These are phyloP conservation scores for Cryptoleucopteryx plumbea DNA, from an alignment of 2,113 vertebrate genomes.

Conservation along the genomic window DNA sequence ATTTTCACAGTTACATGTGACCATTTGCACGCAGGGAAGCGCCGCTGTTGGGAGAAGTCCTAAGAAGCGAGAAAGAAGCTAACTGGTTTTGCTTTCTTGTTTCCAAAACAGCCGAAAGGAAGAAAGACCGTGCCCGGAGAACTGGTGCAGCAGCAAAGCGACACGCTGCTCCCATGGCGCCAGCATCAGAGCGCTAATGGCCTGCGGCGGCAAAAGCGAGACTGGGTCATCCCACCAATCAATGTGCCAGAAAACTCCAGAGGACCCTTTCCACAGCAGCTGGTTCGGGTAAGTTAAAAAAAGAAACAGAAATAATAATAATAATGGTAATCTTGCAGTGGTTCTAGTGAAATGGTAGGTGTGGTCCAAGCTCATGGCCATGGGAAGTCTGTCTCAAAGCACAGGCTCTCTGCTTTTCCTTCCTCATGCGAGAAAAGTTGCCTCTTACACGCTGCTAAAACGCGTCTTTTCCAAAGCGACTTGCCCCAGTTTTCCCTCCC, in stretches of 20 bases:
- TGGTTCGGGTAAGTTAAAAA: constrained; percentile 87
- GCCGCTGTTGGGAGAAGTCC: background rate
- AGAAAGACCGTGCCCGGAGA: constrained; percentile 57
- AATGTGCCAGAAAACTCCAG: constrained; percentile 95
- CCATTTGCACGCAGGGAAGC: rapidly evolving
- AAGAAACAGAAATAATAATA: background rate
- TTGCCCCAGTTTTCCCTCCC: background rate
- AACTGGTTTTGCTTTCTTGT: background rate
- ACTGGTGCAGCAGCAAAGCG: constrained; percentile 56
- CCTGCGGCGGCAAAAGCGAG: constrained; percentile 87
- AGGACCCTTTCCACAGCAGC: constrained; percentile 94
- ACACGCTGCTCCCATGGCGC: constrained; percentile 77
- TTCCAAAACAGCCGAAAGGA: constrained; percentile 42
- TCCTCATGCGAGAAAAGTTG: background rate
- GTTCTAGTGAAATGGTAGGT: background rate
- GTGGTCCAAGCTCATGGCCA: background rate
- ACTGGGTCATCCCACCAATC: constrained; percentile 98
- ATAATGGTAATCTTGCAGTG: no score
- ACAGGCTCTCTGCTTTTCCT: background rate
- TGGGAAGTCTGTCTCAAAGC: background rate
- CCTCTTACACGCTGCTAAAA: background rate
- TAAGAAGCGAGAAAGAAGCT: background rate
- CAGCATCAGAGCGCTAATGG: constrained; percentile 68
- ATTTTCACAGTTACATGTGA: background rate
- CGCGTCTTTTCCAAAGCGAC: background rate